Percentiles rank a stretch among this genome's conserved stretches.
phyloP scores from a whole-genome alignment of 2,888 invertebrate genomes.

The Cerceris ruficornis region DNA sequence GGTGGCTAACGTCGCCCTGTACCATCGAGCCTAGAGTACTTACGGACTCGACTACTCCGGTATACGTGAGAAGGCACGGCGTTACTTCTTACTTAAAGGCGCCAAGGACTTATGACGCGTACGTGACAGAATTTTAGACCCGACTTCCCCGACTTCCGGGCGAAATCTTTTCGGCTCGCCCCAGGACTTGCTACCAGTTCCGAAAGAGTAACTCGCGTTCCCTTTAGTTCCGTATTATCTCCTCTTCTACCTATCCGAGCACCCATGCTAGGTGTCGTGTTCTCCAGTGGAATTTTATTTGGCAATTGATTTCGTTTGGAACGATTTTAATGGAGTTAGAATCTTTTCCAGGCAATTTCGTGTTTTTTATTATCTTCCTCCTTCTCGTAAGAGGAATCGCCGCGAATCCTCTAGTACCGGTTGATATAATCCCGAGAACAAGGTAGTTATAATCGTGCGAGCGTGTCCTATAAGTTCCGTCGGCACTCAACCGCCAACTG shows the following conservation, averaged over 20 bases:
- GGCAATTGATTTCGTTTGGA: too few species aligned
- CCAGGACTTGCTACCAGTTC: slow-evolving; percentile 17
- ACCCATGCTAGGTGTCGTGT: not conserved
- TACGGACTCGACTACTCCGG: slow-evolving; percentile 56
- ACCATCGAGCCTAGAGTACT: slow-evolving; percentile 67
- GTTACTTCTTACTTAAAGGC: slow-evolving; percentile 77
- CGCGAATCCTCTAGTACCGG: not conserved
- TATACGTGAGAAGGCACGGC: slow-evolving; percentile 34
- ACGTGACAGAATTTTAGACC: slow-evolving; percentile 79
- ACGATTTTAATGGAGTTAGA: not conserved
- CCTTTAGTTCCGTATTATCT: not conserved
- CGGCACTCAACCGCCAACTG: not conserved
- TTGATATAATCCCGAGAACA: not conserved
- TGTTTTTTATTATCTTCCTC: not conserved
- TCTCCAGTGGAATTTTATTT: too few species aligned
- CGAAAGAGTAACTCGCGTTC: not conserved
- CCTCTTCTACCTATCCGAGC: slow-evolving; percentile 6
- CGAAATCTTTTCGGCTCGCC: slow-evolving; percentile 28
- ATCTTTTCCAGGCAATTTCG: not conserved
- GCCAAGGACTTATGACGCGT: slow-evolving; percentile 76
- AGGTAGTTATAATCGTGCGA: slow-evolving; percentile 5
- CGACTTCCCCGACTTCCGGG: slow-evolving; percentile 13
- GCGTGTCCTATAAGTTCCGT: slow-evolving; percentile 5
- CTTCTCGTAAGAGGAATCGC: too few species aligned
- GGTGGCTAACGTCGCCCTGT: slow-evolving; percentile 46